These are phyloP conservation scores for Terrapene triunguis DNA, from an alignment of 2,113 vertebrate species.

Conservation along the genomic window DNA sequence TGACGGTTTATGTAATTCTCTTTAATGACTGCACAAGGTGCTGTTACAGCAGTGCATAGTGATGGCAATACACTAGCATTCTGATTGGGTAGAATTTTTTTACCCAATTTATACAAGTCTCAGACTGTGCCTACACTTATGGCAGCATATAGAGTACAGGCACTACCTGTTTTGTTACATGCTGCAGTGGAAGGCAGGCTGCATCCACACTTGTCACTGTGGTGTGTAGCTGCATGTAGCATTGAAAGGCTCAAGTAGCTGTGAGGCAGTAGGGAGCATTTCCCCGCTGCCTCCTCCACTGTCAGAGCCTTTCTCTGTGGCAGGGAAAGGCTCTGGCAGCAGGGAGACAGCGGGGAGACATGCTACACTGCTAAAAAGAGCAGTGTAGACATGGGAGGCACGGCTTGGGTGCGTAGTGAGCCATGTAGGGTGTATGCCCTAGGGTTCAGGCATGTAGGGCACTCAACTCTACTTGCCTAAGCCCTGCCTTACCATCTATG, in stretches of 20 bases:
- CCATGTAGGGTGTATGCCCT: neutral
- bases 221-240: neutral
- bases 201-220: no score
- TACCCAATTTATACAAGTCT: neutral
- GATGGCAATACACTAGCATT: conserved; percentile 24
- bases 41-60: neutral
- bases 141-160: neutral
- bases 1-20: neutral
- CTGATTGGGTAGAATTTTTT: conserved; percentile 6
- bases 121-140: neutral
- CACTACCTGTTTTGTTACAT: neutral
- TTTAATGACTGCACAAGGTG: neutral
- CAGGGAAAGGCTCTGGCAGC: neutral
- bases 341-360: neutral
- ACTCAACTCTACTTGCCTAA: neutral
- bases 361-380: neutral
- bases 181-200: neutral
- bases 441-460: neutral
- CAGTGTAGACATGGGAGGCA: neutral
- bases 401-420: neutral
- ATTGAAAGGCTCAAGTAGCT: neutral
- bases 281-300: neutral
- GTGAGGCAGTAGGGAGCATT: neutral
- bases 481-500: neutral
- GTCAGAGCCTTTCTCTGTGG: neutral